phyloP scores from a whole-genome alignment of 2,888 invertebrate species.

The Chouioia cunea region DNA sequence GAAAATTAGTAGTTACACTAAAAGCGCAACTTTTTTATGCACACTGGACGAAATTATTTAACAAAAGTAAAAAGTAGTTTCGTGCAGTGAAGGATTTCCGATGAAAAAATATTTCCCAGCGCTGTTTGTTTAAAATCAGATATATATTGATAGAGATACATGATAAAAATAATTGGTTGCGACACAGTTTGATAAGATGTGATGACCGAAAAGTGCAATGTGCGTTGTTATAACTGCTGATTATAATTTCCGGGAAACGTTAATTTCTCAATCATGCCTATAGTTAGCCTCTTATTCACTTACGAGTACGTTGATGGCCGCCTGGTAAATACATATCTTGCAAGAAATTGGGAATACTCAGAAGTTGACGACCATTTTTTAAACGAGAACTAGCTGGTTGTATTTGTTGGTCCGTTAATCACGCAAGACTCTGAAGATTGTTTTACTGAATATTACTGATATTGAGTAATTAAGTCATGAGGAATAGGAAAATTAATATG shows the following conservation, averaged over 20 bases:
- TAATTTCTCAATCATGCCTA: slow-evolving; percentile 19
- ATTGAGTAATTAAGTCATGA: background rate
- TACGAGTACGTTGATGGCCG: background rate
- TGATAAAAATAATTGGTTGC: slow-evolving; percentile 4
- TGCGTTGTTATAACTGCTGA: slow-evolving; percentile 49
- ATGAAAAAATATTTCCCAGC: too few relatives aligned
- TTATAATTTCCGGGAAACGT: slow-evolving; percentile 53
- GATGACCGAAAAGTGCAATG: slow-evolving; percentile 39
- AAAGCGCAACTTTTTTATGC: too few relatives aligned
- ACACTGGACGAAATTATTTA: too few relatives aligned
- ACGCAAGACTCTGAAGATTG: background rate
- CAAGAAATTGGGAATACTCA: too few relatives aligned
- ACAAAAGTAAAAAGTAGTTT: too few relatives aligned
- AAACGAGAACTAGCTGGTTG: background rate
- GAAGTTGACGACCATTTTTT: background rate
- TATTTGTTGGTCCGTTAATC: too few relatives aligned
- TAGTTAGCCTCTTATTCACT: slow-evolving; percentile 13
- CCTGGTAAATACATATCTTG: background rate
- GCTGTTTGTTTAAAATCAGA: background rate
- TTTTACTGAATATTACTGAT: background rate
- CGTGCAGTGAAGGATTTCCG: too few relatives aligned
- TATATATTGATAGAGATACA: slow-evolving; percentile 1
- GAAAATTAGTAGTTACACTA: too few relatives aligned
- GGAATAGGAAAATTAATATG: background rate
- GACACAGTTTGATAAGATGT: slow-evolving; percentile 3